Evolutionary conservation across 1,140 invertebrate genomes (phyloP).

Genomic region (Brachionus sp.): DNA sequence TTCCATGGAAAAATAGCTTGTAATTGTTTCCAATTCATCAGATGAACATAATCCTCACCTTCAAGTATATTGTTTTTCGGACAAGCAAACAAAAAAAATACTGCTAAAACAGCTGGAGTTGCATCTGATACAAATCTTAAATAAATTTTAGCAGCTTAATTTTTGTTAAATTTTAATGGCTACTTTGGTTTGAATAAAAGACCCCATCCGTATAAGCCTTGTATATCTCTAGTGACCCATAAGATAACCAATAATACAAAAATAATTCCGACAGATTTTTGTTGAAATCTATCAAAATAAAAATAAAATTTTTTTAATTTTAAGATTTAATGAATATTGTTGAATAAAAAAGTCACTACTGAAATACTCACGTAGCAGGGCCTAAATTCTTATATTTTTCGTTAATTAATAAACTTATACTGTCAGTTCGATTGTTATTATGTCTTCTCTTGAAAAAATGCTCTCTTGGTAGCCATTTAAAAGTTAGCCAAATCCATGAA

Average conservation of each 20-base stretch:
- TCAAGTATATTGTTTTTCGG: conserved; percentile 40
- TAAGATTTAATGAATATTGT: not conserved
- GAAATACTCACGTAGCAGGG: conserved; percentile 66
- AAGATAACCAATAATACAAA: conserved; percentile 75
- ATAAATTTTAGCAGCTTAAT: not conserved
- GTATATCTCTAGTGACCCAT: conserved; percentile 82
- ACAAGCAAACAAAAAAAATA: conserved; percentile 36
- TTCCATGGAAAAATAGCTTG: conserved; percentile 42
- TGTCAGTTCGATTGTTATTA: not conserved
- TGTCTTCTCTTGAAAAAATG: conserved; percentile 53
- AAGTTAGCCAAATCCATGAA: conserved; percentile 32
- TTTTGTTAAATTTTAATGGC: no score
- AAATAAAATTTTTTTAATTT: conserved; percentile 34
- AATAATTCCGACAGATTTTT: conserved; percentile 69
- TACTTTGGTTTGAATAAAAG: conserved; percentile 51
- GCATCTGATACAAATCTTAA: conserved; percentile 25
- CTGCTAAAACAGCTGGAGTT: conserved; percentile 17
- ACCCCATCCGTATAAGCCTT: conserved; percentile 73
- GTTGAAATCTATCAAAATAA: conserved; percentile 64
- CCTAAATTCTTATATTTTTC: conserved; percentile 71
- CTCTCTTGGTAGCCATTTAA: conserved; percentile 50
- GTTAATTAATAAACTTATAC: conserved; percentile 49
- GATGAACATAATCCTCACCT: conserved; percentile 30
- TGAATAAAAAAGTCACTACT: not conserved
- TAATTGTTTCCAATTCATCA: conserved; percentile 37